Evolutionary conservation across 2,113 vertebrate species (phyloP), one percentile per base, ranked within the genome.

Genomic region (Sterrhoptilus dennistouni): DNA sequence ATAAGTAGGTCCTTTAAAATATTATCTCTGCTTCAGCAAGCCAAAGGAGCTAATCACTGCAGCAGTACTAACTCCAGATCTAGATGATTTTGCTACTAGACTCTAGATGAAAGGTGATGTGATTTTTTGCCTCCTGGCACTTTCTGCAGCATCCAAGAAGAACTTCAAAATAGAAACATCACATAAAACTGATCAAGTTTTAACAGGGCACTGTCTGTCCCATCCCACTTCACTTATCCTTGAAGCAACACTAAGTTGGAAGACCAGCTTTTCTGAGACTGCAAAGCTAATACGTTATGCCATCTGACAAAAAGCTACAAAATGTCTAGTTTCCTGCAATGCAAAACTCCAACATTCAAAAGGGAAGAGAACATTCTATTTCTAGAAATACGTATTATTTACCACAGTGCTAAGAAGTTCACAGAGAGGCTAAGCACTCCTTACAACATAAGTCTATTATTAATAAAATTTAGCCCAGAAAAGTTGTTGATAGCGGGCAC

Each of bases 1-100:
- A 75, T 94, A 95, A 97, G 69, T 17, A 91, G 80, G 83, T 68
- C 93, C 89, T 94, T 95, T 75, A 82, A 82, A 95, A 87, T 76
- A 86, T 93, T 88, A 93, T 84, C 93, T 94, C 83, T 82, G 66
- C 69, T 82, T 91, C 91, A 91, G 81, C 87, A 87, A 91, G 84
- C 77, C 87, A 84, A 91, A 94, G 93, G 14, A 88, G 83, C 65
- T 94, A 92, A 95, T 96, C 77, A 75, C 60, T 29, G 57, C 69
- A 84, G 87, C 80, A 87, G 35, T 42, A 44, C 91, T 56, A 64
- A 76, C 78, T 79, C 69, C 77, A 84, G 19, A 95, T 79, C 87
- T 49, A 87, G 44, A 65, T 44, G 25, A 57, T 66, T 95, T 71
- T 45, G 8, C 78, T 68, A 53, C 65, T 31, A 36, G 31, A 76